These are phyloP conservation scores for Bruchidius siliquastri DNA, from an alignment of 2,888 invertebrate genomes.

Conservation along the genomic window DNA sequence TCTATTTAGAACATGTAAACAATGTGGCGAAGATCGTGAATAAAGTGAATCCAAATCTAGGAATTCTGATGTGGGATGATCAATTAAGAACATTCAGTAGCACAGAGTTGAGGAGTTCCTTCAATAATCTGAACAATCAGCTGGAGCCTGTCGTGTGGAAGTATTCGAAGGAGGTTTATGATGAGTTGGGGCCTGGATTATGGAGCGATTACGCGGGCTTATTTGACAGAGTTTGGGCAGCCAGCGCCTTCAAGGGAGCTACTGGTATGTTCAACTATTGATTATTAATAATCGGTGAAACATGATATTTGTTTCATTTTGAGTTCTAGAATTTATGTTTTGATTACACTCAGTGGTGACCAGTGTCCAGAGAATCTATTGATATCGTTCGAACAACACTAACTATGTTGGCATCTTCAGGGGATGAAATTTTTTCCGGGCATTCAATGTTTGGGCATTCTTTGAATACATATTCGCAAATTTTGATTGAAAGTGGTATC, in stretches of 20 bases:
- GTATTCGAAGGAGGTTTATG: slow-evolving; percentile 51
- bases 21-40: slow-evolving; percentile 51
- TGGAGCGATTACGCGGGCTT: slow-evolving; percentile 56
- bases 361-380: too few species aligned
- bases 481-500: too few species aligned
- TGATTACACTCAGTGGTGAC: too few species aligned
- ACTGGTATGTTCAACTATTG: slow-evolving; percentile 44
- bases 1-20: slow-evolving; percentile 62
- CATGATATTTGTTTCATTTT: too few species aligned
- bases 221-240: slow-evolving; percentile 72
- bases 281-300: too few species aligned
- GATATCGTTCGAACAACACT: too few species aligned
- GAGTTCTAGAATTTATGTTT: too few species aligned
- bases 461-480: too few species aligned
- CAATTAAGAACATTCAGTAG: slow-evolving; percentile 61
- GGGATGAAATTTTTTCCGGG: too few species aligned
- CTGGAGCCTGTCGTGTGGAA: slow-evolving; percentile 71
- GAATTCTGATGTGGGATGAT: slow-evolving; percentile 77
- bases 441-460: too few species aligned
- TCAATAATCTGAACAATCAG: slow-evolving; percentile 41
- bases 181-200: slow-evolving; percentile 39
- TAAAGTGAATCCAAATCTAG: slow-evolving; percentile 50
- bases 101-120: slow-evolving; percentile 42
- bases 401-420: too few species aligned
- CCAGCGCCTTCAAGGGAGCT: slow-evolving; percentile 81